Conservation (phyloP, 2,113 vertebrate species). For the Cyanoderma ruficeps region DNA sequence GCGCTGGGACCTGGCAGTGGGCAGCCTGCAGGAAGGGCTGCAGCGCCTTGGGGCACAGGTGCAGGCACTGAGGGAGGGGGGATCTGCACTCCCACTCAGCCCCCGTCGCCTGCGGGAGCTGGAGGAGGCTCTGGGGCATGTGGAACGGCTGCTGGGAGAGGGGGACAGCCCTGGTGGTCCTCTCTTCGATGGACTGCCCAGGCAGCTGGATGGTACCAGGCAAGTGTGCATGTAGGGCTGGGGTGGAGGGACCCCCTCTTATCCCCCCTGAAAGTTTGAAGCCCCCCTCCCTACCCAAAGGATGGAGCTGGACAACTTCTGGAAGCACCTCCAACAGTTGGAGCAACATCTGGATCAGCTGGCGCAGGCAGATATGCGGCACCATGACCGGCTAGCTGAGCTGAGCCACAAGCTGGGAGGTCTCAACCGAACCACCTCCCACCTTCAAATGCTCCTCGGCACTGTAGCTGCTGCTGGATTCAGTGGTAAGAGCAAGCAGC, state of each 20-base stretch:
- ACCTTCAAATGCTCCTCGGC: constrained; percentile 57
- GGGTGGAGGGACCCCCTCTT: neutral
- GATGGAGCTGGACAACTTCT: constrained; percentile 15
- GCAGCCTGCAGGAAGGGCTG: constrained; percentile 68
- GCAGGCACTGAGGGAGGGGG: constrained; percentile 64
- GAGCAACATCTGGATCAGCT: constrained; percentile 46
- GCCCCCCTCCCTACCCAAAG: neutral
- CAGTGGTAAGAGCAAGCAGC: constrained; percentile 59
- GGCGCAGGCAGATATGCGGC: neutral
- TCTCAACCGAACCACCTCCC: constrained; percentile 73
- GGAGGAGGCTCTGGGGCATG: constrained; percentile 68
- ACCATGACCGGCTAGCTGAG: neutral
- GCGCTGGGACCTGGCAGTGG: constrained; percentile 77
- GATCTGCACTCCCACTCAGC: constrained; percentile 12
- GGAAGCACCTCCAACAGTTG: constrained; percentile 11
- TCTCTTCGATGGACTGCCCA: neutral
- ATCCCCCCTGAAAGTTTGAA: neutral
- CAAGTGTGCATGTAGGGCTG: neutral
- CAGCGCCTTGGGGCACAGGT: constrained; percentile 48
- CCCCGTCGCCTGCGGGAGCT: constrained; percentile 72
- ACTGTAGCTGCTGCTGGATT: constrained; percentile 67
- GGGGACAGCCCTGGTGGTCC: neutral
- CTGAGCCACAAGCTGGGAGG: constrained; percentile 51
- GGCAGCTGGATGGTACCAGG: constrained; percentile 14
- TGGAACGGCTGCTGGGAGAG: constrained; percentile 65